Base-by-base conservation (phyloP, 1,140 invertebrate genomes). In the Coelopa frigida region DNA sequence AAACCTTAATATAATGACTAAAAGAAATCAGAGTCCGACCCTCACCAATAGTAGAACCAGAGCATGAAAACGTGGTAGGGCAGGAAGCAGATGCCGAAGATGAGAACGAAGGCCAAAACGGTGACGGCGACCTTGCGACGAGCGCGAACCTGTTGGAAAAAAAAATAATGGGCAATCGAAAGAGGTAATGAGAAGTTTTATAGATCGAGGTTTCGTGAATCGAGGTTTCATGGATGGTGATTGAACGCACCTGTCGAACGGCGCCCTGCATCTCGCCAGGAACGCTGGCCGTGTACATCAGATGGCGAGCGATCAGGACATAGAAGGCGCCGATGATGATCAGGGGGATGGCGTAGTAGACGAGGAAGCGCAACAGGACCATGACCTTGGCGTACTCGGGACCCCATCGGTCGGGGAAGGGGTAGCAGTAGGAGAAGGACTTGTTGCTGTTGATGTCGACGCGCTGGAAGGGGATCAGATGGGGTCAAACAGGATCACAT, bases 21-120 rank as follows among this genome's bases (percentile, higher is more conserved):
- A 42, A 27, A 23, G 41, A n/a, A 12, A 5, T 14, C 14, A n/a
- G n/a, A n/a, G n/a, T n/a, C n/a, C n/a, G 6, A 31, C 38, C 70
- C 71, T 74, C 63, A 78, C 76, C 72, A 75, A 54, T 72, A 81
- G 72, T 93, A 88, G 67, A 91, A 94, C 83, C 91, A 89, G 44
- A 94, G 70, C 77, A 93, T 83, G 61, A 88, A 91, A 4, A 85
- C 78, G 67, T 92, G 89, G 53, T 81, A 79, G 1, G 89, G 87
- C 31, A 94, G 77, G 71, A 94, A 95, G 63, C 92, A 95, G 10
- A 93, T 72, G 0, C 89, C 85, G 61, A 96, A 95, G 20, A 94
- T 82, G 14, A 92, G 71, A 2, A 94, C 90, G 64, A 95, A 94
- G 1, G 86, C 81, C 37, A 95, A 72, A 5, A 95, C 90, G 33